phyloP scores from a whole-genome alignment of 1,140 invertebrate genomes.

The Oedothorax gibbosus region DNA sequence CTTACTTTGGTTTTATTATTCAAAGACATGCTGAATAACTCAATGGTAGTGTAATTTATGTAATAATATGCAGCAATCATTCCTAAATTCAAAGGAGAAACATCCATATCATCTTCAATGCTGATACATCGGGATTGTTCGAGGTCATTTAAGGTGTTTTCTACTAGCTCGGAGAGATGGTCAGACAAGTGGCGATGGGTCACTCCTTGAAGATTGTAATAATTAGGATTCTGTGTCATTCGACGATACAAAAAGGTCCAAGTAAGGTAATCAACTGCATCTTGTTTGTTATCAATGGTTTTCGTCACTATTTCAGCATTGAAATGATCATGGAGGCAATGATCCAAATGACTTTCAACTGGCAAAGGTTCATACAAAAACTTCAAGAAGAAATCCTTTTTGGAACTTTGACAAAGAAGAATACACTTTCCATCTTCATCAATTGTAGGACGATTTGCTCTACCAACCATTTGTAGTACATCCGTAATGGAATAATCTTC shows the following conservation, averaged over 20 bases:
- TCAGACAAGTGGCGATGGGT: conserved; percentile 97
- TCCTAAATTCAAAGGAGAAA: conserved; percentile 94
- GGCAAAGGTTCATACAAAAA: conserved; percentile 97
- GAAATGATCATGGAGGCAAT: conserved; percentile 98
- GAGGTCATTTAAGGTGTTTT: conserved; percentile 93
- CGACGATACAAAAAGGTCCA: conserved; percentile 99
- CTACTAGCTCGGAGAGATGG: conserved; percentile 97
- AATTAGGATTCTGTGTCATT: conserved; percentile 99
- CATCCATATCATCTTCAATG: conserved; percentile 98
- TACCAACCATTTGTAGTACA: conserved; percentile 97
- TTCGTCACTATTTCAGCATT: conserved; percentile 99
- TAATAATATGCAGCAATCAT: conserved; percentile 99
- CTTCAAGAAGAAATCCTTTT: conserved; percentile 99
- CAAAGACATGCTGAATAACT: conserved; percentile 96
- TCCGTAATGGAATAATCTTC: conserved; percentile 98
- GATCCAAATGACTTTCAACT: conserved; percentile 97
- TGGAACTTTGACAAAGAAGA: conserved; percentile 95
- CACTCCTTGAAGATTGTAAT: conserved; percentile 95
- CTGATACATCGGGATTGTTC: conserved; percentile 99
- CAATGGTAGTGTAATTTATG: conserved; percentile 99
- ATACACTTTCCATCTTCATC: conserved; percentile 97
- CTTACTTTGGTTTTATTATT: conserved; percentile 98
- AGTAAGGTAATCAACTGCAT: conserved; percentile 98
- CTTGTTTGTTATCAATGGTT: conserved; percentile 99
- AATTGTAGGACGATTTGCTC: conserved; percentile 87